These are phyloP conservation scores for Pogonocichla stellata DNA, from an alignment of 2,113 vertebrate species.

Conservation along the genomic window DNA sequence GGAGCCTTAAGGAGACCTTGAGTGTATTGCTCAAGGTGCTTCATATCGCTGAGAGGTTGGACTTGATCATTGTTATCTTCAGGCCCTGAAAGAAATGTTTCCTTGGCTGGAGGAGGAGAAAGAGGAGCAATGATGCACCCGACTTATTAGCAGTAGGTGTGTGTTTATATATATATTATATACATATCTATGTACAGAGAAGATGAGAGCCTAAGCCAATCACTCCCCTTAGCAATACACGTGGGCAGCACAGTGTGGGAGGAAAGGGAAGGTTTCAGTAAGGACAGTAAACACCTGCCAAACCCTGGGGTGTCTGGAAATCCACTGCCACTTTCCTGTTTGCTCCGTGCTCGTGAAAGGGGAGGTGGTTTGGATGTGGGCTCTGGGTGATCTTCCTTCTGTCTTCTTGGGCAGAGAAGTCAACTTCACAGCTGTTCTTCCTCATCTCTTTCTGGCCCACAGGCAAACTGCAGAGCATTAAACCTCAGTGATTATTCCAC, in stretches of 20 bases:
- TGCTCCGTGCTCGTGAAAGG: not conserved
- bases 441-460: not conserved
- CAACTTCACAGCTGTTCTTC: not conserved
- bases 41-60: not conserved
- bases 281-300: not conserved
- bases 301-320: not conserved
- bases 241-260: not conserved
- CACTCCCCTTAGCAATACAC: not conserved
- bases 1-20: constrained; percentile 8
- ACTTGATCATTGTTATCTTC: not conserved
- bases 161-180: not conserved
- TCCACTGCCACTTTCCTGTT: not conserved
- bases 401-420: not conserved
- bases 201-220: not conserved
- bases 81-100: not conserved
- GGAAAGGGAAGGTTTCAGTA: not conserved
- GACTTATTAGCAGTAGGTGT: not conserved
- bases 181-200: constrained; percentile 2
- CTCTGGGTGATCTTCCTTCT: not conserved
- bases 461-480: not conserved
- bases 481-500: not conserved
- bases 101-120: not conserved
- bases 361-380: not conserved
- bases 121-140: not conserved
- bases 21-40: constrained; percentile 18